Evolutionary conservation across 2,888 invertebrate species (phyloP), one percentile per base, ranked within the genome.

Genomic region (Trachelus troglodyta): DNA sequence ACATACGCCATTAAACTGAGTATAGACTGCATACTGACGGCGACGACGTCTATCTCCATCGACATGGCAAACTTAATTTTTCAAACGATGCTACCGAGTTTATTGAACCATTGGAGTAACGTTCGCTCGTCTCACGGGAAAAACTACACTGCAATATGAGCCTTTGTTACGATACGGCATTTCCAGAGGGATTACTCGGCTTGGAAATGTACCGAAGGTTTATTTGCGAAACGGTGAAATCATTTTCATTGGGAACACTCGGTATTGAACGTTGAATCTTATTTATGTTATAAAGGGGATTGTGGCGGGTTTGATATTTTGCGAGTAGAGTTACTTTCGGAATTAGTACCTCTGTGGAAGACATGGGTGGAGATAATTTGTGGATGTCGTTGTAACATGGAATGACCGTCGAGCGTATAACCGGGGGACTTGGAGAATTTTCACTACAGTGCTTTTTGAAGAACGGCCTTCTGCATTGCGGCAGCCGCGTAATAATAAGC

Each of bases 41-140:
- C 9, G 78, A 78, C 78, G 81, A 79, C 81, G 77, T 81, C 81
- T 81, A 78, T 81, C 56, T 81, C 81, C 77, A 83, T 83, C 81
- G 83, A 80, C 81, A 78, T 78, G 79, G 81, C 79, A 76, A 79
- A 79, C 78, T 83, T 79, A 83, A 83, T 83, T 81, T 83, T 83
- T 83, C 79, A 83, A 69, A 74, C 69, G 79, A 79, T 79, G 79
- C 56, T 23, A 56, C 56, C 23, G 23, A 56, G 56, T 56, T 56
- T 56, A 56, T 56, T 56, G 56, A 56, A 56, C 56, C 56, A 2
- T 56, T 56, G 15, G 23, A 56, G 56, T 56, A 56, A 23, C 56
- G 56, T 56, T 23, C 56, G 9, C 56, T 56, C 23, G 56, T 23
- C 56, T 23, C 23, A 23, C 9, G 23, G 56, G 56, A 23, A 56